Evolutionary conservation across 2,888 invertebrate species (phyloP), one percentile per base, ranked within the genome.

Genomic region (Lycaena phlaeas): DNA sequence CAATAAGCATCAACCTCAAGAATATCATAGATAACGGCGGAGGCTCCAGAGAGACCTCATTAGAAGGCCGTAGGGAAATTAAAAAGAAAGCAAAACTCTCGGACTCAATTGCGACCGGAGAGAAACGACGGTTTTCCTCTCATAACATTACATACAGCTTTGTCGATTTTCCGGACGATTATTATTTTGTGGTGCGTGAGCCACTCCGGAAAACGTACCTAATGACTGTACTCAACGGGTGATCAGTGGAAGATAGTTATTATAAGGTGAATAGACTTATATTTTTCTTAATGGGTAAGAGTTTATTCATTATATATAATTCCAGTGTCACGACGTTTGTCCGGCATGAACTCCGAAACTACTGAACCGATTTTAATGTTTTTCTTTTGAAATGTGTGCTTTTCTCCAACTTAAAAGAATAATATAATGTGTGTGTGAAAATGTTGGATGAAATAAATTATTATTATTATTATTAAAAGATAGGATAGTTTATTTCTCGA

Each of bases 1-100:
- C 84, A 84, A 84, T 84, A 79, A 84, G 84, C 82, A 84, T 84
- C 84, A 84, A 82, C 82, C 84, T 81, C 84, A 79, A 82, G 79
- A 84, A 84, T 84, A 84, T 84, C 84, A 84, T 84, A 84, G 82
- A 84, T 81, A 84, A 84, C 78, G 70, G 74, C 76, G 66, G 64
- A 61, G 66, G 61, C 60, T 70, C 73, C 74, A 65, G 64, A 60
- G 79, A 76, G 84, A 79, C 71, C 79, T 84, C 84, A 84, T 84
- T 84, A 84, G 81, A 78, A 73, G 79, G 65, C 84, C 84, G 77
- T 76, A 75, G 85, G 85, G 85, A 85, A 85, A 85, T 85, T 85
- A 84, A 84, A 84, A 84, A 84, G 84, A 82, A 84, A 85, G 69
- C 81, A 82, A 26, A 82, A 75, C 78, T 70, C 78, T 81, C 72